phyloP scores from a whole-genome alignment of 2,113 vertebrate genomes.

The Apodemus sylvaticus region DNA sequence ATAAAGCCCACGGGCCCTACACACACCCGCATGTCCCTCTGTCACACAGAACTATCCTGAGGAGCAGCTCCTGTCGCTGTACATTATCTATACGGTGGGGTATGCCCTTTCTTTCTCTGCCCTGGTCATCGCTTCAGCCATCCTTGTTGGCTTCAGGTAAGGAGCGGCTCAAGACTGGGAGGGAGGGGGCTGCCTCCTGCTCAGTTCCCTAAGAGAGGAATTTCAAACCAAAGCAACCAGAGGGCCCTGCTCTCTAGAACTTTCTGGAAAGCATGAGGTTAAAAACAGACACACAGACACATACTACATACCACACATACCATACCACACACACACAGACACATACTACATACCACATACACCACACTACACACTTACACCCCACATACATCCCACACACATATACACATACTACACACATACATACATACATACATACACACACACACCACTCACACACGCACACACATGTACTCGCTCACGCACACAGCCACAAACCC shows the following conservation, averaged over 20 bases:
- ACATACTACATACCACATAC: background rate
- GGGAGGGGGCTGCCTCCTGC: rapidly evolving
- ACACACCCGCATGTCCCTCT: background rate
- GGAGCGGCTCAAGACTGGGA: background rate
- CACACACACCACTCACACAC: background rate
- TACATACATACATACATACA: background rate
- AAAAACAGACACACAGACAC: background rate
- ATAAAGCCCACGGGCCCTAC: background rate
- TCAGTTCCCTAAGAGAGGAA: background rate
- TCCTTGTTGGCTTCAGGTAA: slow-evolving; percentile 91
- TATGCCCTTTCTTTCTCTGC: slow-evolving; percentile 89
- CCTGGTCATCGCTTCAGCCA: slow-evolving; percentile 87
- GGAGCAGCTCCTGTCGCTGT: slow-evolving; percentile 86
- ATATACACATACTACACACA: too few species aligned
- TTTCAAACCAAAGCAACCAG: background rate
- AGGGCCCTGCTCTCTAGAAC: background rate
- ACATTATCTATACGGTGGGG: slow-evolving; percentile 89
- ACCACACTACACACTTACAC: too few species aligned
- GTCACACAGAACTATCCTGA: slow-evolving; percentile 83
- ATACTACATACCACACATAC: background rate
- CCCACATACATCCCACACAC: too few species aligned
- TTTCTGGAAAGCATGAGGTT: background rate
- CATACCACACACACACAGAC: too few species aligned
- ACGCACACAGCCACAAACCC: background rate
- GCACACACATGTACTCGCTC: rapidly evolving